Percentiles rank a stretch among this genome's conserved stretches.
These are phyloP conservation scores for Trichomalopsis sarcophagae DNA, from an alignment of 1,140 invertebrate genomes.

Conservation along the genomic window DNA sequence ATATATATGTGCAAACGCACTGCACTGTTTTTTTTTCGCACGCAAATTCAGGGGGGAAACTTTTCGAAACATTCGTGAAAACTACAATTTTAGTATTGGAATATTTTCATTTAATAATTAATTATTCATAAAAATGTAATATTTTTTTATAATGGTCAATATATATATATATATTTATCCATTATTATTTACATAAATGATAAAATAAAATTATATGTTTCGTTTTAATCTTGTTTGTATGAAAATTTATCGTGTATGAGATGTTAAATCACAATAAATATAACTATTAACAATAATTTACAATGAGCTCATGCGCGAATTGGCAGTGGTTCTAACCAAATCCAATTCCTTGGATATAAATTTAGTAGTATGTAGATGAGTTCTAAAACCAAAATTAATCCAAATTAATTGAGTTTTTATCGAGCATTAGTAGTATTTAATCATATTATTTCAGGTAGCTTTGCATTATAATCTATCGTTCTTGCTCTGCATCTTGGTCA, in stretches of 20 bases:
- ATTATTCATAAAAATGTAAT: background rate
- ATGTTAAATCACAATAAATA: background rate
- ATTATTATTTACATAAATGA: background rate
- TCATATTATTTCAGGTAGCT: constrained; percentile 1
- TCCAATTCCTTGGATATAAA: background rate
- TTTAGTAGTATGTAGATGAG: background rate
- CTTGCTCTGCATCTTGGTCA: constrained; percentile 60
- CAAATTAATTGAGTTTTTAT: background rate
- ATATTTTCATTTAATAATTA: background rate
- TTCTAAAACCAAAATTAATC: background rate
- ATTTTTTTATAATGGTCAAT: background rate
- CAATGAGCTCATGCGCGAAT: background rate
- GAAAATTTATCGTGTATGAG: background rate
- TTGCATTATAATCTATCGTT: constrained; percentile 60
- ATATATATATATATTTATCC: constrained; percentile 2
- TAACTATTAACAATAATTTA: background rate
- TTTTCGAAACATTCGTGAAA: too few relatives aligned
- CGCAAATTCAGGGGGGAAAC: background rate
- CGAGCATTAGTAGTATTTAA: background rate
- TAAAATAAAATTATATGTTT: background rate
- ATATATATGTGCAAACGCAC: background rate
- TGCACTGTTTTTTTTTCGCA: background rate
- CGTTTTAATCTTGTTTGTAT: background rate
- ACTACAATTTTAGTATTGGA: too few relatives aligned
- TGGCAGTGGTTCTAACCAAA: background rate